Evolutionary conservation across 2,113 vertebrate genomes (phyloP).

Genomic region (Caracal caracal): DNA sequence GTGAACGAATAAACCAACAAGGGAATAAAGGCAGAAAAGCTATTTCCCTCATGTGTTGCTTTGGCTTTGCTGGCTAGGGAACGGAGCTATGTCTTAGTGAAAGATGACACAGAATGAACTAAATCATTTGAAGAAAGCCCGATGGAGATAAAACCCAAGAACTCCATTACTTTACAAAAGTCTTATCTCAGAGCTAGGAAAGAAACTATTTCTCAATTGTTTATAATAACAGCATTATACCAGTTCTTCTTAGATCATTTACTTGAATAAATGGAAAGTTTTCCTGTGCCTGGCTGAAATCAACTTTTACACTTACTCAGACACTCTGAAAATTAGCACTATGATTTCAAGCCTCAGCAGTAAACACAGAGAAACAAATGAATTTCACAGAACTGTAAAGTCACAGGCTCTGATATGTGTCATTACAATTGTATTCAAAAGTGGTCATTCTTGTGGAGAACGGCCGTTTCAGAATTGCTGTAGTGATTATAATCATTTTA

Average conservation of each 20-base stretch:
- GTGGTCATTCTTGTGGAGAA: conserved; percentile 57
- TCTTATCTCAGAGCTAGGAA: conserved; percentile 38
- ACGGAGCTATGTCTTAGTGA: background rate
- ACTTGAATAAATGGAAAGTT: conserved; percentile 53
- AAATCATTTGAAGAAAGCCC: conserved; percentile 43
- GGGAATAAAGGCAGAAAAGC: background rate
- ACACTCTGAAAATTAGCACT: conserved; percentile 70
- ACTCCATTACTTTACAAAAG: background rate
- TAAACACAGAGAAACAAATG: conserved; percentile 58
- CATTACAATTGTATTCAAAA: conserved; percentile 58
- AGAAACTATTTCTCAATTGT: conserved; percentile 38
- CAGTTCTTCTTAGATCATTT: conserved; percentile 68
- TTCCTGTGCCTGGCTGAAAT: conserved; percentile 55
- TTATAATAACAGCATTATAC: background rate
- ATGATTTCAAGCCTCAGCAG: conserved; percentile 67
- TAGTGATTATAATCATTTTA: conserved; percentile 51
- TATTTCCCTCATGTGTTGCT: background rate
- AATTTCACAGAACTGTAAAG: conserved; percentile 56
- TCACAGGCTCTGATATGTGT: conserved; percentile 51
- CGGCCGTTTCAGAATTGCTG: background rate
- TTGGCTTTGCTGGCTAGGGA: background rate
- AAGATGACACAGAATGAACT: background rate
- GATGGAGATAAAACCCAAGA: background rate
- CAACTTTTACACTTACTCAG: conserved; percentile 20
- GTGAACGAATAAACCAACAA: background rate